Base-by-base conservation (phyloP, 2,888 invertebrate genomes). In the Stratiomys singularior region DNA sequence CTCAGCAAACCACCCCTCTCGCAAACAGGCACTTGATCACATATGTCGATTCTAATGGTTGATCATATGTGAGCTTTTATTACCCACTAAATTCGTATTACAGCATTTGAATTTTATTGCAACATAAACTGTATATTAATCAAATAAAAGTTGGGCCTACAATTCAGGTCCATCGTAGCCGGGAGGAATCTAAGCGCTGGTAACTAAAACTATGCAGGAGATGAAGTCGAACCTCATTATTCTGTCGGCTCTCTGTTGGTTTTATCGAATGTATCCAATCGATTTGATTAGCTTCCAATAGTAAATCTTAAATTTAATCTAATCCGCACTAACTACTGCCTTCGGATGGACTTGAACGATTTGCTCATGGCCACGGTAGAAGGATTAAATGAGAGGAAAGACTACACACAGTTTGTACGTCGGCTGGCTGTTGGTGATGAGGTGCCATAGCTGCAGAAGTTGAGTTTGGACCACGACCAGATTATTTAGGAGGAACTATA, bases 221-320 rank as follows among this genome's bases (percentile, higher is more conserved):
- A 46, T 23, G 69, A 30, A 60, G 74, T 60, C 30, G 28, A 7
- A 60, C 21, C 60, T 74, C 74, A 74, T 58, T 74, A 60, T 44
- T 74, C 37, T 74, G 74, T 58, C 74, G 74, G 74, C 58, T 27
- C 60, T 58, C 58, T 74, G 74, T 58, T 74, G 58, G 58, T 58
- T 72, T 74, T 74, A 74, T 74, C 74, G 25, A 74, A 74, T 60
- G 74, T 30, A 74, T 30, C 74, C 74, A 74, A 74, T 74, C 60
- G 74, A 74, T 74, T 74, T 74, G 74, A 74, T 74, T 74, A 74
- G 74, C 74, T 74, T 58, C 74, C 60, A 74, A 37, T 74, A 58
- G 58, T 74, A 74, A 74, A 74, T 74, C 74, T 74, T 74, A 58
- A 74, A 74, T 74, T 74, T 74, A 74, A 74, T 74, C 74, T 74